These are phyloP conservation scores for Nematostella vectensis DNA, from an alignment of 92 coral and sea anemone species.

Conservation along the genomic window DNA sequence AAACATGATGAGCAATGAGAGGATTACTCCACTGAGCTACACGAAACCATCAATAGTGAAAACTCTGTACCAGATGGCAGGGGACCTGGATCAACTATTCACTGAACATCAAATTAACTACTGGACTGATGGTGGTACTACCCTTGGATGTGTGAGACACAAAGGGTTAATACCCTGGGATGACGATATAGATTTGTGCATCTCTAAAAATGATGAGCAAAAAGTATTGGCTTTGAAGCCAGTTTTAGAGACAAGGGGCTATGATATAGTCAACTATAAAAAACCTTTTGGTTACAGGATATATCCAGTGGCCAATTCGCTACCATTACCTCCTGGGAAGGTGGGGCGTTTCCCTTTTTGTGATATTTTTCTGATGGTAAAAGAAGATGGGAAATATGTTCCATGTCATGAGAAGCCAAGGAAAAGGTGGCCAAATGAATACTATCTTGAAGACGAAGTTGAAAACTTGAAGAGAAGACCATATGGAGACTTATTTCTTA, in stretches of 20 bases:
- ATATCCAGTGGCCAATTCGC: background rate
- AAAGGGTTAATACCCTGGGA: slow-evolving; percentile 67
- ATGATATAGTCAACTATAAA: too few species aligned
- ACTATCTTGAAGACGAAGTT: slow-evolving; percentile 32
- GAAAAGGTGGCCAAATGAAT: slow-evolving; percentile 43
- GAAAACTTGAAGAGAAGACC: slow-evolving; percentile 33
- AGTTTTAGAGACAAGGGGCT: background rate
- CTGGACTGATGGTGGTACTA: slow-evolving; percentile 59
- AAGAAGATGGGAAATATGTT: slow-evolving; percentile 8
- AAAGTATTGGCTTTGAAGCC: slow-evolving; percentile 9
- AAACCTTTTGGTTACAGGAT: background rate
- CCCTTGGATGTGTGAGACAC: slow-evolving; percentile 57
- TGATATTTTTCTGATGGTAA: slow-evolving; percentile 57
- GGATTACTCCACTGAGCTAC: too few species aligned
- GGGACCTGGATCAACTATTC: background rate
- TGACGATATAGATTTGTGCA: slow-evolving; percentile 56
- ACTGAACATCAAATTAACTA: slow-evolving; percentile 1
- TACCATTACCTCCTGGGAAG: background rate
- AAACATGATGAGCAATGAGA: too few species aligned
- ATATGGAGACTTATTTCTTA: slow-evolving; percentile 54
- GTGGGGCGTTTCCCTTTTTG: slow-evolving; percentile 48
- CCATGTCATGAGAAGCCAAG: slow-evolving; percentile 9
- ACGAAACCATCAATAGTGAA: too few species aligned
- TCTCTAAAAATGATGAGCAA: slow-evolving; percentile 35
- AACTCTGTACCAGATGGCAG: background rate